Evolutionary conservation across 2,113 vertebrate species (phyloP).

Genomic region (Oncorhynchus kisutch): DNA sequence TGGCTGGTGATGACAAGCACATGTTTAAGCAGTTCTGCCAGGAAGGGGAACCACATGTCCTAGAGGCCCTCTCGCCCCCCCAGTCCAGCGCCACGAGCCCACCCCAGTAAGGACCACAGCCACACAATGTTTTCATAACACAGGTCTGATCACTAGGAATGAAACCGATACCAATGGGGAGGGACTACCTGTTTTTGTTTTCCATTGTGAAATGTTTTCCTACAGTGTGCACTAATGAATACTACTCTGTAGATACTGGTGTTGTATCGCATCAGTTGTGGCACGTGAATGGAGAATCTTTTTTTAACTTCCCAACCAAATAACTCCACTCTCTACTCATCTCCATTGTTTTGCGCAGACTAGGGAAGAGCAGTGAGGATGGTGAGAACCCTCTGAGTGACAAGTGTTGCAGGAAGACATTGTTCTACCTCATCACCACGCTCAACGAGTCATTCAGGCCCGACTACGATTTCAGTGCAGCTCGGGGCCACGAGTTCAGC

Average conservation of each 20-base stretch:
- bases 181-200: no score
- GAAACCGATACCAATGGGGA: no score
- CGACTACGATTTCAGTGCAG: conserved; percentile 93
- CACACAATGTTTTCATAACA: not conserved
- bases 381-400: conserved; percentile 90
- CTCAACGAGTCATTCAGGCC: conserved; percentile 95
- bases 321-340: no score
- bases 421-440: conserved; percentile 95
- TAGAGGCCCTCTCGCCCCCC: conserved; percentile 93
- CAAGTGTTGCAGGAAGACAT: conserved; percentile 95
- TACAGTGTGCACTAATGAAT: no score
- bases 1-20: conserved; percentile 95
- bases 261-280: no score
- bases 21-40: conserved; percentile 99
- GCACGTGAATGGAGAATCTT: no score
- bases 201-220: no score
- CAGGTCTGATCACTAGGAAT: not conserved
- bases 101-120: conserved; percentile 68
- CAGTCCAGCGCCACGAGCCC: conserved; percentile 88
- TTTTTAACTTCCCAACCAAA: no score
- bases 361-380: conserved; percentile 73
- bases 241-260: no score
- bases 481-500: conserved; percentile 94
- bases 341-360: conserved; percentile 54
- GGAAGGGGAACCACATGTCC: conserved; percentile 91